phyloP scores from a whole-genome alignment of 2,888 invertebrate species.

The Yponomeuta evonymella region DNA sequence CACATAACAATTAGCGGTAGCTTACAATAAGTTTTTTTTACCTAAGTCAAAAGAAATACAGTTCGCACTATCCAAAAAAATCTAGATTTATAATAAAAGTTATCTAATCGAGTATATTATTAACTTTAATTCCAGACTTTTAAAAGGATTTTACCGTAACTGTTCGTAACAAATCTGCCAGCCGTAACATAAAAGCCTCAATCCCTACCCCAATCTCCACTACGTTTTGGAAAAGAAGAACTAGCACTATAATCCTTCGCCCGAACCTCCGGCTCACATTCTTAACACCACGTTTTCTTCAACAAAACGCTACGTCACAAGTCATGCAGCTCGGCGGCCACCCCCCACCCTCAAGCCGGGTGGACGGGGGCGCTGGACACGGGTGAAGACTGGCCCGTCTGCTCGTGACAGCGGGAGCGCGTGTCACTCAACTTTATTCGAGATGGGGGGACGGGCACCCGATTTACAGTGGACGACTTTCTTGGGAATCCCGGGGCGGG shows the following conservation, averaged over 20 bases:
- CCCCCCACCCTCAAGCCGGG: slow-evolving; percentile 24
- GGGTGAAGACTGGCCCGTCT: slow-evolving; percentile 25
- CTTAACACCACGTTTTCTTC: slow-evolving; percentile 13
- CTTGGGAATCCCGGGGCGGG: neutral
- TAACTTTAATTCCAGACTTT: too few species aligned
- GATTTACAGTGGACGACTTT: slow-evolving; percentile 24
- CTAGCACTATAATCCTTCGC: neutral
- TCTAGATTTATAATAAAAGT: too few species aligned
- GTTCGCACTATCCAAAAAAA: too few species aligned
- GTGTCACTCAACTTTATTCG: slow-evolving; percentile 25
- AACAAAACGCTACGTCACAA: slow-evolving; percentile 20
- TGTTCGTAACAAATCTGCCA: too few species aligned
- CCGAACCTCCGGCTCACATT: neutral
- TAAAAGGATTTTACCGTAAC: too few species aligned
- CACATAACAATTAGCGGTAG: too few species aligned
- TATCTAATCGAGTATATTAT: too few species aligned
- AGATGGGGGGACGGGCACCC: slow-evolving; percentile 11
- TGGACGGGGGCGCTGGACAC: slow-evolving; percentile 20
- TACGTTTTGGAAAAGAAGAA: too few species aligned
- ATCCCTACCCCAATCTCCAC: too few species aligned
- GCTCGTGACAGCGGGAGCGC: slow-evolving; percentile 23
- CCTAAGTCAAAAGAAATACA: too few species aligned
- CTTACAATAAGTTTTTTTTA: too few species aligned
- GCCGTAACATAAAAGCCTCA: too few species aligned
- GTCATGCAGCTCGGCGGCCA: slow-evolving; percentile 15